A percentile compares a stretch with the other conserved stretches of the same genome.
These are phyloP conservation scores for Myrmecophaga tridactyla DNA, from an alignment of 2,113 vertebrate genomes.

Conservation along the genomic window DNA sequence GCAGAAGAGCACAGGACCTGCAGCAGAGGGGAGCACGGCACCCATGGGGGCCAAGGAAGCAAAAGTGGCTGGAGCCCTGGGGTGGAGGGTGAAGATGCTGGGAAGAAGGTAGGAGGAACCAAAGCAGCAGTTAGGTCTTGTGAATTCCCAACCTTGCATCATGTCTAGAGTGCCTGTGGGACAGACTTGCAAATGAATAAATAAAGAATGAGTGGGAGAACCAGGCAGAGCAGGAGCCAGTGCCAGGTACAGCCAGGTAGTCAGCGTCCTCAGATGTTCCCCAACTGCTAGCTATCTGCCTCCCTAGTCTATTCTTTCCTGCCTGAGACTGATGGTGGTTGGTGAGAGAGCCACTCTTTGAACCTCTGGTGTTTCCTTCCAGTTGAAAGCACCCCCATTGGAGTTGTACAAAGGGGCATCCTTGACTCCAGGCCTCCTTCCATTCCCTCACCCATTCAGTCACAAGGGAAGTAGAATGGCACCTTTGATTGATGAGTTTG, in stretches of 20 bases:
- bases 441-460: background rate
- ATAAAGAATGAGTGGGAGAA: background rate
- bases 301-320: background rate
- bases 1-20: background rate
- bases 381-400: background rate
- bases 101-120: conserved; percentile 55
- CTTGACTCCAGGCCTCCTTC: background rate
- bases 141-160: background rate
- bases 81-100: conserved; percentile 40
- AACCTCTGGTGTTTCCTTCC: background rate
- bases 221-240: background rate
- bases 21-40: background rate
- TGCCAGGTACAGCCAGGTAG: background rate
- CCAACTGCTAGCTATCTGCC: background rate
- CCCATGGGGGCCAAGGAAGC: conserved; percentile 65
- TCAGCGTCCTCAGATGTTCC: background rate
- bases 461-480: background rate
- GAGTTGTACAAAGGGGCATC: background rate
- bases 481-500: background rate
- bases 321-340: background rate
- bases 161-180: background rate
- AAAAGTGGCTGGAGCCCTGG: conserved; percentile 60
- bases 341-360: background rate
- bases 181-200: background rate
- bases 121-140: too few species aligned